These are phyloP conservation scores for Danio tinwini DNA, from an alignment of 2,797 vertebrate species.

Conservation along the genomic window DNA sequence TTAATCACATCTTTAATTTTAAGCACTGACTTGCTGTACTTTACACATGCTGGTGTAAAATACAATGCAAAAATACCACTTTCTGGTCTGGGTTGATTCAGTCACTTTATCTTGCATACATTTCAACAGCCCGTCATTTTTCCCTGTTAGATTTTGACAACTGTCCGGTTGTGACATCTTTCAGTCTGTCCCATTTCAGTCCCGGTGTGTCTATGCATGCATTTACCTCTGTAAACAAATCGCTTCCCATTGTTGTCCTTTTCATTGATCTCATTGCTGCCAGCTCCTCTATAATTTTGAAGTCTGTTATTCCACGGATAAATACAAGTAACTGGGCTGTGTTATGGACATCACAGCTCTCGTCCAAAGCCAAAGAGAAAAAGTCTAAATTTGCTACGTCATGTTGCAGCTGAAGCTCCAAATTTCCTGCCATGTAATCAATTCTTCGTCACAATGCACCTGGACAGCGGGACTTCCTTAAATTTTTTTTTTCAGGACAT, in stretches of 20 bases:
- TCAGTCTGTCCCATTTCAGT: no score
- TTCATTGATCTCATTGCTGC: slow-evolving; percentile 50
- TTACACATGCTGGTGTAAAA: no score
- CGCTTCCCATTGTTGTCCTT: slow-evolving; percentile 39
- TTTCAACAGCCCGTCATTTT: no score
- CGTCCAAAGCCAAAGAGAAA: slow-evolving; percentile 45
- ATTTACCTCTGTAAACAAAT: slow-evolving; percentile 56
- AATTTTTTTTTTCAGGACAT: slow-evolving; percentile 49
- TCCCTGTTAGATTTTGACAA: no score
- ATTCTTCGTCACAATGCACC: slow-evolving; percentile 38
- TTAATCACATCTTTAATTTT: no score
- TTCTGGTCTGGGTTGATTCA: no score
- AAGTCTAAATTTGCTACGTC: slow-evolving; percentile 23
- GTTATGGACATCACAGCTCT: slow-evolving; percentile 39
- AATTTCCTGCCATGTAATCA: slow-evolving; percentile 32
- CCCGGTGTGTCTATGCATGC: slow-evolving; percentile 46
- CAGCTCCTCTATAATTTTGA: slow-evolving; percentile 47
- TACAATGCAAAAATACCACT: no score
- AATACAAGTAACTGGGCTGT: slow-evolving; percentile 46
- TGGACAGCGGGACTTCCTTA: slow-evolving; percentile 15
- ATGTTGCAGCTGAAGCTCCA: slow-evolving; percentile 49
- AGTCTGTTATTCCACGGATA: slow-evolving; percentile 44
- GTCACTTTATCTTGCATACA: not conserved
- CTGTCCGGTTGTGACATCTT: no score
- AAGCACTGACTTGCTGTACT: no score